Base-by-base conservation (phyloP, 2,113 vertebrate species). In the Recurvirostra avosetta region DNA sequence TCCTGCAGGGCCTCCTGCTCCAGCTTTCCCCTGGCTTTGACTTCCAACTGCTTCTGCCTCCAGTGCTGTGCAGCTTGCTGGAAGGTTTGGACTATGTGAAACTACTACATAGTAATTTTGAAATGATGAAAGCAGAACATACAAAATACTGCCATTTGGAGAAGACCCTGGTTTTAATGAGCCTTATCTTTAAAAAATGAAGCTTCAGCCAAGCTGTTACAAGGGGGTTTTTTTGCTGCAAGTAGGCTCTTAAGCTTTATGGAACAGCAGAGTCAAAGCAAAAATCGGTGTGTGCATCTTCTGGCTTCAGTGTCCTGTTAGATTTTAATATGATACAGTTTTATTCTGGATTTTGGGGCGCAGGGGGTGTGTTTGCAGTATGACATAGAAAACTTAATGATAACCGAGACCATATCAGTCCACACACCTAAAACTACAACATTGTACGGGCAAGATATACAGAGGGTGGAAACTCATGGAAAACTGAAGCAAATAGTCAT, bases 331-430 rank as follows among this genome's bases (percentile, higher is more conserved):
- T 3, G 15, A 36, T 27, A 29, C 7, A 40, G 3, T 86, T 76
- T 65, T 50, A n/a, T 34, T 84, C n/a, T 80, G 68, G 19, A 68
- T 38, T 63, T 58, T 16, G 12, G 13, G 30, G 10, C 7, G 8
- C 25, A 2, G 1, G 2, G 4, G 1, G 15, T 66, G 5, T 68
- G 5, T 68, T 49, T 66, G 22, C 19, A 41, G 8, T 26, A 20
- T 23, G 29, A 43, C 43, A 30, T 11, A 55, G 21, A 68, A 88
- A 82, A 70, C 6, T 34, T 72, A 45, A 9, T 52, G 8, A 63
- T 41, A 62, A 50, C 18, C 7, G 27, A 36, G 36, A 34, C 34
- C 6, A 2, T 43, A 30, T 49, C 8, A 17, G 11, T 56, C 25
- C 11, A 43, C 9, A 19, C 6, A 50, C 14, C 30, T 74, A 30